Evolutionary conservation across 2,888 invertebrate genomes (phyloP).

Genomic region (Octodonta nipae): DNA sequence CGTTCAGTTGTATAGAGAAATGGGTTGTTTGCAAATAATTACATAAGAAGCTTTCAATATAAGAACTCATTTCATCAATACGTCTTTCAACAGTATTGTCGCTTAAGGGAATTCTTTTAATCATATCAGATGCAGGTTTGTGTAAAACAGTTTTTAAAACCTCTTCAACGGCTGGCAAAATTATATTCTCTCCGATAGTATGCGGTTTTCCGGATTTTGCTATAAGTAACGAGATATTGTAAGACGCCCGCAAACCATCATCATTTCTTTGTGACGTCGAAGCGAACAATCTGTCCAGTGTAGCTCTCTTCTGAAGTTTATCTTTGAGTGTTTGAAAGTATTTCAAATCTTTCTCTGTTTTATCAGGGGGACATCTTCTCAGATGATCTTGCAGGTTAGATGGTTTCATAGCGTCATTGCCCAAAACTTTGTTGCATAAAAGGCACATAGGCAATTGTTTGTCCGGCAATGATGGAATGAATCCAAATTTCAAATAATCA

Average conservation of each 20-base stretch:
- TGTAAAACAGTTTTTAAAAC: not conserved
- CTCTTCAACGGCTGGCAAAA: constrained; percentile 1
- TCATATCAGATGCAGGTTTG: not conserved
- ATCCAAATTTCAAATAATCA: not conserved
- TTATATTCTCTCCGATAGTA: not conserved
- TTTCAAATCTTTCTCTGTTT: no score
- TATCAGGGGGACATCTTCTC: not conserved
- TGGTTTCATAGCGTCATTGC: not conserved
- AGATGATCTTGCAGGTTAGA: not conserved
- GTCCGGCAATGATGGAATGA: not conserved
- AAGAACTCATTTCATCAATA: constrained; percentile 21
- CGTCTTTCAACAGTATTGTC: constrained; percentile 10
- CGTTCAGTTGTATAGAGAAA: constrained; percentile 30
- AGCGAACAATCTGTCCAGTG: no score
- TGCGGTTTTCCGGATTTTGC: constrained; percentile 5
- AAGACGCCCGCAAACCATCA: constrained; percentile 5
- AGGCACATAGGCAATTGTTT: no score
- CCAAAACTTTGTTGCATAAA: no score
- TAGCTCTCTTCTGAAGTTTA: no score
- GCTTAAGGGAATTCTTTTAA: constrained; percentile 14
- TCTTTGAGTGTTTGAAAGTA: no score
- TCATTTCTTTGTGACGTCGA: no score
- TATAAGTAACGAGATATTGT: constrained; percentile 4
- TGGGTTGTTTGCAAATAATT: constrained; percentile 19
- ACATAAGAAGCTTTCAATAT: constrained; percentile 25